phyloP scores from a whole-genome alignment of 1,140 invertebrate genomes.

The Pararge aegeria region DNA sequence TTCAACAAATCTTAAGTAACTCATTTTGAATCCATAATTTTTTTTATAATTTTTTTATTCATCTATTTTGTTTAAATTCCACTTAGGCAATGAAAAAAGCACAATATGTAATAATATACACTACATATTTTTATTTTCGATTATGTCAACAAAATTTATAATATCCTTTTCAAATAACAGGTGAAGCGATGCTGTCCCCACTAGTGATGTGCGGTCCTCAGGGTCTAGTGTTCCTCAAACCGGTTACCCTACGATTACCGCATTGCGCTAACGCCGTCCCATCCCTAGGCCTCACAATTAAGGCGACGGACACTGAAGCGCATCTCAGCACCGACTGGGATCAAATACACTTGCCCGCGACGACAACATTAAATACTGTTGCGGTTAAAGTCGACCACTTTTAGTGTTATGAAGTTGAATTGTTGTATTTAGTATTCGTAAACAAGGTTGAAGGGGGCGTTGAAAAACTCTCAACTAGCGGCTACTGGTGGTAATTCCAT shows the following conservation, averaged over 20 bases:
- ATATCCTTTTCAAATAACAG: conserved; percentile 70
- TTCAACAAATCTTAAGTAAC: too few relatives aligned
- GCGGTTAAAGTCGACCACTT: conserved; percentile 95
- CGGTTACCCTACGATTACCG: conserved; percentile 91
- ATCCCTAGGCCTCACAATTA: conserved; percentile 85
- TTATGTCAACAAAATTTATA: not conserved
- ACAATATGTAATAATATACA: too few relatives aligned
- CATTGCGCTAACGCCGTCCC: conserved; percentile 87
- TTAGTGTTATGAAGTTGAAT: conserved; percentile 51
- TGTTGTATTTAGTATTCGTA: not conserved
- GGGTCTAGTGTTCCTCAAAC: conserved; percentile 91
- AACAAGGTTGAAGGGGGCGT: too few relatives aligned
- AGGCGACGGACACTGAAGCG: conserved; percentile 89
- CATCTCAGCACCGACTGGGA: conserved; percentile 86
- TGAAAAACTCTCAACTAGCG: too few relatives aligned
- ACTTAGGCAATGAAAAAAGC: too few relatives aligned
- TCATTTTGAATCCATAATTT: too few relatives aligned
- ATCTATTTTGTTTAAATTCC: too few relatives aligned
- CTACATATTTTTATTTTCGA: conserved; percentile 1
- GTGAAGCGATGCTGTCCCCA: conserved; percentile 95
- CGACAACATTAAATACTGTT: conserved; percentile 90
- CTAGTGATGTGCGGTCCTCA: conserved; percentile 97
- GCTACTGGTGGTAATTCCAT: too few relatives aligned
- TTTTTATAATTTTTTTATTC: too few relatives aligned
- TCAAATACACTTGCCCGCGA: conserved; percentile 86